Conservation (phyloP, 2,888 invertebrate genomes). For the Plebejus argus region DNA sequence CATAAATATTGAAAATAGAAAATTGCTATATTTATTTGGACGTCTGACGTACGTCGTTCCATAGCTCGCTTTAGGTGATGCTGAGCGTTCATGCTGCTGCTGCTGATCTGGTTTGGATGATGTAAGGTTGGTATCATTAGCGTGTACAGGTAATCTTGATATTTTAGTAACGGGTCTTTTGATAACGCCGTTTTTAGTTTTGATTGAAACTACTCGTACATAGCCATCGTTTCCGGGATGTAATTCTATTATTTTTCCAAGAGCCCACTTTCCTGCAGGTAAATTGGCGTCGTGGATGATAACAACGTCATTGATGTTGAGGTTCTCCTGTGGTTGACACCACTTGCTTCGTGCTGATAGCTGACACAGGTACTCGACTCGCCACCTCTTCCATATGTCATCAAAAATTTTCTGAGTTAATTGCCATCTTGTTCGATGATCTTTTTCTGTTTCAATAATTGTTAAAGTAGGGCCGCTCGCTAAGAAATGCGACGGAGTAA, state of each 20-base stretch:
- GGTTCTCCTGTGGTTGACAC: not conserved
- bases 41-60: no score
- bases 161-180: no score
- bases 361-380: constrained; percentile 23
- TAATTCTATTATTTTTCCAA: not conserved
- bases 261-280: not conserved
- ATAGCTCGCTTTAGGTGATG: no score
- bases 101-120: no score
- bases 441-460: constrained; percentile 6
- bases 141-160: no score
- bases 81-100: no score
- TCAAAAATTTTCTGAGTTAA: constrained; percentile 31
- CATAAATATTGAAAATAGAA: no score
- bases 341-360: constrained; percentile 28
- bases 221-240: not conserved
- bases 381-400: constrained; percentile 29
- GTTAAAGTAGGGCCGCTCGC: not conserved
- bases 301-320: no score
- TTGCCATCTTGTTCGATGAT: constrained; percentile 36
- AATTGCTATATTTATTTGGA: no score
- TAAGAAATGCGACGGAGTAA: not conserved
- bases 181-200: no score
- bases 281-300: not conserved
- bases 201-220: no score
- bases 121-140: no score